Conservation (phyloP, 2,888 invertebrate genomes). For the Drosophila anomelani region DNA sequence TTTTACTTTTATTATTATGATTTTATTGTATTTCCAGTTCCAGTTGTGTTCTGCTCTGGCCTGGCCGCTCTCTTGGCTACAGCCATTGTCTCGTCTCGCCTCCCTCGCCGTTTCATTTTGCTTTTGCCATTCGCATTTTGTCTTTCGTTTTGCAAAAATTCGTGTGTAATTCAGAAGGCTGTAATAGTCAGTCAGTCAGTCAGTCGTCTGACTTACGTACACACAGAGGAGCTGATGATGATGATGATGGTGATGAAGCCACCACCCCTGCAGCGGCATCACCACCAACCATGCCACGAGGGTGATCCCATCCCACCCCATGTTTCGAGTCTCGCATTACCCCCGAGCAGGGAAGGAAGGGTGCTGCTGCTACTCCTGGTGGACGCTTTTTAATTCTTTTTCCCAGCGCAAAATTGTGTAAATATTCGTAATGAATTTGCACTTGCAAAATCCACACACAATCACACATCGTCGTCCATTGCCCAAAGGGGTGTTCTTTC, state of each 20-base stretch:
- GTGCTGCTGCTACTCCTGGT: slow-evolving; percentile 16
- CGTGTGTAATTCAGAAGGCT: slow-evolving; percentile 63
- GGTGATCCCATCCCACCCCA: slow-evolving; percentile 27
- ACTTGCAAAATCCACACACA: slow-evolving; percentile 32
- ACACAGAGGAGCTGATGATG: slow-evolving; percentile 33
- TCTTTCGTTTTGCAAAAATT: slow-evolving; percentile 64
- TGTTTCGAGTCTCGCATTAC: slow-evolving; percentile 26
- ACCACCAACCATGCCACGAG: slow-evolving; percentile 3
- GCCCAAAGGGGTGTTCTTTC: slow-evolving; percentile 11
- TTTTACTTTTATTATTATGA: slow-evolving; percentile 81
- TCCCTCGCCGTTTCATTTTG: slow-evolving; percentile 61
- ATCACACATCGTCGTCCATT: slow-evolving; percentile 17
- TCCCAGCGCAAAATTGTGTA: slow-evolving; percentile 58
- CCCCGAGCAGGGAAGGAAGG: slow-evolving; percentile 3
- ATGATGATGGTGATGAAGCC: slow-evolving; percentile 29
- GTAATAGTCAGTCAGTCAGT: slow-evolving; percentile 29
- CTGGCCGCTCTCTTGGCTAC: slow-evolving; percentile 42
- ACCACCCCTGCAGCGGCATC: slow-evolving; percentile 22
- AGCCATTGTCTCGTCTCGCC: slow-evolving; percentile 33
- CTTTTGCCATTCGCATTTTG: slow-evolving; percentile 71
- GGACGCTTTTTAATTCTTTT: slow-evolving; percentile 49
- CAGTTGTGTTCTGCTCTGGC: slow-evolving; percentile 49
- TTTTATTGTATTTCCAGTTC: slow-evolving; percentile 79
- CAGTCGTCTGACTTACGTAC: slow-evolving; percentile 15
- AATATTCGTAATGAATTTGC: slow-evolving; percentile 72